A percentile compares a stretch with the other conserved stretches of the same genome.
Evolutionary conservation across 2,888 invertebrate species (phyloP).

Genomic region (Coremacera marginata): DNA sequence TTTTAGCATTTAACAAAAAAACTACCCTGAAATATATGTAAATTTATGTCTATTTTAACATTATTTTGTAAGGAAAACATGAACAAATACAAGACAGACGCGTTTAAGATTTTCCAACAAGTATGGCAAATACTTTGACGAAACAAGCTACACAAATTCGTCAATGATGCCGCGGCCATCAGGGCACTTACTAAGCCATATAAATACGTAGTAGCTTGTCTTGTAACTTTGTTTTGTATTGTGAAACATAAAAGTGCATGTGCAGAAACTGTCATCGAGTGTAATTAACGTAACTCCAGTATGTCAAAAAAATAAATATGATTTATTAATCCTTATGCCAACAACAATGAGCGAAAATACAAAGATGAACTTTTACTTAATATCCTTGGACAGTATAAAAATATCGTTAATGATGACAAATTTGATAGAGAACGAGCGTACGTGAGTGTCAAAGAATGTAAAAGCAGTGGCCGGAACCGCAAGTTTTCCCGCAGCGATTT

Average conservation of each 20-base stretch:
- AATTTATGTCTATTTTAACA: too few relatives aligned
- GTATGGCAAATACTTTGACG: too few relatives aligned
- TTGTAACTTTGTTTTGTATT: slow-evolving; percentile 23
- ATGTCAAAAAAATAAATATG: slow-evolving; percentile 21
- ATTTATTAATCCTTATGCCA: slow-evolving; percentile 16
- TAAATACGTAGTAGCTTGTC: slow-evolving; percentile 11
- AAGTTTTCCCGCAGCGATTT: too few relatives aligned
- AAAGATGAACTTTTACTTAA: background rate
- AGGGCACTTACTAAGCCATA: too few relatives aligned
- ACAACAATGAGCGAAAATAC: background rate
- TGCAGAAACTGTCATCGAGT: background rate
- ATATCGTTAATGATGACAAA: slow-evolving; percentile 23
- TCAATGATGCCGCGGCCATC: too few relatives aligned
- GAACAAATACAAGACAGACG: too few relatives aligned
- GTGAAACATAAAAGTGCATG: slow-evolving; percentile 33
- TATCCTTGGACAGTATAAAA: slow-evolving; percentile 9
- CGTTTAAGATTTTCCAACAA: too few relatives aligned
- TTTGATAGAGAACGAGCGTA: background rate
- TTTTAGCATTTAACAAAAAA: too few relatives aligned
- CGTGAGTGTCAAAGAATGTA: background rate
- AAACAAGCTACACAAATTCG: too few relatives aligned
- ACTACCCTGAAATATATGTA: too few relatives aligned
- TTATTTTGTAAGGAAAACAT: too few relatives aligned
- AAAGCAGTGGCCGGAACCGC: background rate
- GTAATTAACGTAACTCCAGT: slow-evolving; percentile 14